A percentile compares a stretch with the other conserved stretches of the same genome.
These are phyloP conservation scores for Drosophila pectinifera DNA, from an alignment of 1,140 invertebrate species.

Conservation along the genomic window DNA sequence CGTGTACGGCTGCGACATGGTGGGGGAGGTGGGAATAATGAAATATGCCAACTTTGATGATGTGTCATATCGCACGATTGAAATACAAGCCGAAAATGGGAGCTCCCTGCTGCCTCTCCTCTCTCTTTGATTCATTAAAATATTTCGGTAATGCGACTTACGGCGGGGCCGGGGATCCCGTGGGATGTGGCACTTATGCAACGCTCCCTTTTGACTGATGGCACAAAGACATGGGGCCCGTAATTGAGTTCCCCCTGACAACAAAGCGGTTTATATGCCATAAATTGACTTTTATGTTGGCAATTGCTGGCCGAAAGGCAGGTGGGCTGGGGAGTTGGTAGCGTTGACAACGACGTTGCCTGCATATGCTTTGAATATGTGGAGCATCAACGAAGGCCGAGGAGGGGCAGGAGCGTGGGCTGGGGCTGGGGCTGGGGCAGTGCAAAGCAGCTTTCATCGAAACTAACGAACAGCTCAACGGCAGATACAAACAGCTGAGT, in stretches of 20 bases:
- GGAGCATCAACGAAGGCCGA: conserved; percentile 20
- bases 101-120: background rate
- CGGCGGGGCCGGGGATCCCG: too few species aligned
- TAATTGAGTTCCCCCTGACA: conserved; percentile 66
- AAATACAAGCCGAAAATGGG: conserved; percentile 54
- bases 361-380: conserved; percentile 65
- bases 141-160: conserved; percentile 65
- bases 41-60: conserved; percentile 81
- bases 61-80: conserved; percentile 76
- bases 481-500: conserved; percentile 9
- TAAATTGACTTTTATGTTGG: conserved; percentile 72
- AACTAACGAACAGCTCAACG: conserved; percentile 58
- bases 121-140: conserved; percentile 71
- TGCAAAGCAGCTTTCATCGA: conserved; percentile 60
- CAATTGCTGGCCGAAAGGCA: conserved; percentile 21
- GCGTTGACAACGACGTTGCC: conserved; percentile 30
- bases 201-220: conserved; percentile 23
- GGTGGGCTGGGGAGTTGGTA: conserved; percentile 22
- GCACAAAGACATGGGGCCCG: conserved; percentile 16
- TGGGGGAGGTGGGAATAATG: conserved; percentile 47
- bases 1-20: conserved; percentile 26
- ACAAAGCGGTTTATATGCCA: conserved; percentile 79
- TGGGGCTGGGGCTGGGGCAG: too few species aligned
- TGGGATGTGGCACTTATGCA: conserved; percentile 30
- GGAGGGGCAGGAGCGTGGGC: background rate